Evolutionary conservation across 2,888 invertebrate species (phyloP), one percentile per base, ranked within the genome.

Genomic region (Chrysolina americana): DNA sequence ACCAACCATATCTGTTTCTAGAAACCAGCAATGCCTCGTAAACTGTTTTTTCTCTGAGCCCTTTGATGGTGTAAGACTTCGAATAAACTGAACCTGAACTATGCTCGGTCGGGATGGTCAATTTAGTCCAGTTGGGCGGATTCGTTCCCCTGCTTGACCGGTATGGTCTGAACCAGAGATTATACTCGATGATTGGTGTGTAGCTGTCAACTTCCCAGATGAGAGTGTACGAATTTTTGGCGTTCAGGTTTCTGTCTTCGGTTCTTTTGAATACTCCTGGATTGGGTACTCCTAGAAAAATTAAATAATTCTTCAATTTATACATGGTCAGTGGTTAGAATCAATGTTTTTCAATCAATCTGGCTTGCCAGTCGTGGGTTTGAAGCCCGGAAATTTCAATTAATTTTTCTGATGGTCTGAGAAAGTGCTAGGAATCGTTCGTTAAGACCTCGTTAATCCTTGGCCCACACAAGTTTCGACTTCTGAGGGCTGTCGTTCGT

Each of bases 201-300:
- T 95, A 93, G 71, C 95, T 95, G 84, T 96, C 95, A 0, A 95
- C 95, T 84, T 95, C 94, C 96, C 96, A 96, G 68, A 95, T 92
- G 2, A 96, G 89, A 8, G 92, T 93, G 84, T 93, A 94, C 36
- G 92, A 89, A 68, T 87, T 87, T 76, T 91, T 71, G 86, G 92
- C 64, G 87, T 90, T 2, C 86, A 88, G 68, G 87, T 89, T 82
- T 89, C 90, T 77, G 88, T 85, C 44, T 84, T 87, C 23, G 28
- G 88, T 77, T 78, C 91, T 91, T 85, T 93, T 94, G 82, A 94
- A 92, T 0, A 92, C 90, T 0, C 93, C 93, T 2, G 92, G 89
- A 85, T 93, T 93, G 0, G 94, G 92, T 0, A 92, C 91, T 41
- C 93, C 93, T 93, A 84, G 9, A 86, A 84, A 70, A 28, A 6